These are phyloP conservation scores for Cheumatopsyche charites DNA, from an alignment of 1,140 invertebrate genomes.

Conservation along the genomic window DNA sequence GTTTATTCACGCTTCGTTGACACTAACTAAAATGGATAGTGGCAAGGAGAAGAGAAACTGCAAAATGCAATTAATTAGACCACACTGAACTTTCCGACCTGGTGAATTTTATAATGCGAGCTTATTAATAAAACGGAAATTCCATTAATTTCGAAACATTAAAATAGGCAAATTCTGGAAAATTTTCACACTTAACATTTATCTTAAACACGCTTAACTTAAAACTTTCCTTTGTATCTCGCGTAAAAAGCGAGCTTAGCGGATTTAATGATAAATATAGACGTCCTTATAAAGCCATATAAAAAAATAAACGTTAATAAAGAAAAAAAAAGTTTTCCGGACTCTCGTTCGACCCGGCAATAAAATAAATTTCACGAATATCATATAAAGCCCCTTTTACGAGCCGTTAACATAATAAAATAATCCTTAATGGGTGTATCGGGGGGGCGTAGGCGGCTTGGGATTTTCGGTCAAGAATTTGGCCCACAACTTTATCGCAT, in stretches of 20 bases:
- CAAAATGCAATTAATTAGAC: conserved; percentile 30
- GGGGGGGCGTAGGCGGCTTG: no score
- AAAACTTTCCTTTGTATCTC: neutral
- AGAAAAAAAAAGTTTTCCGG: neutral
- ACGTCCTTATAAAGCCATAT: neutral
- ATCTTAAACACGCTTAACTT: neutral
- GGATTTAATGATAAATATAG: conserved; percentile 10
- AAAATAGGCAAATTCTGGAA: neutral
- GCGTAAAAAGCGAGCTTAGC: neutral
- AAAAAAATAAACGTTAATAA: conserved; percentile 1
- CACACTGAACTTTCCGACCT: neutral
- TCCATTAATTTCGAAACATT: neutral
- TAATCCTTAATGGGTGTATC: conserved; percentile 28
- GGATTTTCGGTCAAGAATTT: conserved; percentile 21
- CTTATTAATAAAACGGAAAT: neutral
- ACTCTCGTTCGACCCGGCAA: conserved; percentile 15
- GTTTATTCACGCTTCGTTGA: conserved; percentile 8
- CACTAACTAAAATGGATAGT: conserved; percentile 25
- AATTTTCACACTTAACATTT: neutral
- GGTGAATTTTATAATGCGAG: neutral
- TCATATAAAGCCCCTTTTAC: conserved; percentile 24
- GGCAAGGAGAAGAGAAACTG: conserved; percentile 24
- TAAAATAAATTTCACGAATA: conserved; percentile 30
- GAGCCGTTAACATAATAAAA: conserved; percentile 36
- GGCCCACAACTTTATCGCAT: conserved; percentile 8